Percentiles rank a stretch among this genome's conserved stretches.
Conservation (phyloP, 2,888 invertebrate genomes). For the Pilophorus perplexus region DNA sequence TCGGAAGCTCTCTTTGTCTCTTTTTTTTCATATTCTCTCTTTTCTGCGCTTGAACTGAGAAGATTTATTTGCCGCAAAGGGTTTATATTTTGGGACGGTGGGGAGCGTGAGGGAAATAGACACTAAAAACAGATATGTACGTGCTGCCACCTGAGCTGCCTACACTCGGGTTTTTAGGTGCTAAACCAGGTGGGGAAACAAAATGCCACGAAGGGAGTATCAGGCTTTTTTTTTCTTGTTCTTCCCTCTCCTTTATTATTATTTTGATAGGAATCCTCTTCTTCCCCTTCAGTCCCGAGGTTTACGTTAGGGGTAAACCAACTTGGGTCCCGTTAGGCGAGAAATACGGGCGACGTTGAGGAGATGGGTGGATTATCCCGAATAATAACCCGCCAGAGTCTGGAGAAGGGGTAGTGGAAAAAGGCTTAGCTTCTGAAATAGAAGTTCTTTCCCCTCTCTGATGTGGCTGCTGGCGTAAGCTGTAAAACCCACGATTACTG, state of each 20-base stretch:
- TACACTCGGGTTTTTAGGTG: neutral
- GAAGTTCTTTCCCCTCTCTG: neutral
- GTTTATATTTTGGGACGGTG: neutral
- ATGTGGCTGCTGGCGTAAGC: neutral
- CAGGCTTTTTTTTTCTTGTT: neutral
- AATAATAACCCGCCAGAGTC: conserved; percentile 16
- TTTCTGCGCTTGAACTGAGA: neutral
- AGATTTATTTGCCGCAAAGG: conserved; percentile 9
- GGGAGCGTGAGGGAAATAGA: neutral
- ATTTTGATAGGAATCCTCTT: conserved; percentile 1
- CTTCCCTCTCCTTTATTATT: neutral
- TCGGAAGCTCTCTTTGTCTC: neutral
- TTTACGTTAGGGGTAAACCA: neutral
- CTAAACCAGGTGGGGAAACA: neutral
- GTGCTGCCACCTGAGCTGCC: conserved; percentile 5
- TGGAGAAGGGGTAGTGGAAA: neutral
- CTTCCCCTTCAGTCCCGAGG: neutral
- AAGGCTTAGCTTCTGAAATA: conserved; percentile 1
- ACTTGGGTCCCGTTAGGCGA: conserved; percentile 10
- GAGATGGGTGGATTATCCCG: conserved; percentile 32
- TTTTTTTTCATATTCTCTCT: neutral
- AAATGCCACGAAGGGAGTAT: neutral
- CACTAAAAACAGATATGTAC: conserved; percentile 15
- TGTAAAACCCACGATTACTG: conserved; percentile 32
- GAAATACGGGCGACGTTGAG: conserved; percentile 1